Conservation (phyloP, 1,140 invertebrate genomes). For the Drosophila pruinosa region DNA sequence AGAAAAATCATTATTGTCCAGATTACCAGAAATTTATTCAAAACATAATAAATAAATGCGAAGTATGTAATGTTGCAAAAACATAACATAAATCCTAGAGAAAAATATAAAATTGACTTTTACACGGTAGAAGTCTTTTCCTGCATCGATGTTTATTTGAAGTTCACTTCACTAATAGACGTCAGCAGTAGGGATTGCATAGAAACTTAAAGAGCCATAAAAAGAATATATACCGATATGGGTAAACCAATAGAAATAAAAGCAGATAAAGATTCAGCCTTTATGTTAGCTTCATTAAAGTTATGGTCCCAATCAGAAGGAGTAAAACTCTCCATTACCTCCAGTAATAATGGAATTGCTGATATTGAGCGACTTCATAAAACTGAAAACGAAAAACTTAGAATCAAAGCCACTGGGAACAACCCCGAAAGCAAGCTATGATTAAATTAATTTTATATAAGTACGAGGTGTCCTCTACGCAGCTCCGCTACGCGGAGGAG, state of each 20-base stretch:
- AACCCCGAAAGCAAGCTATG: too few relatives aligned
- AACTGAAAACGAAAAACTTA: constrained; percentile 9
- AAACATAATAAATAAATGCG: background rate
- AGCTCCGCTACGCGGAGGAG: too few relatives aligned
- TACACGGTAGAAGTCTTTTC: background rate
- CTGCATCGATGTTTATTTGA: background rate
- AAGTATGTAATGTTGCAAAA: background rate
- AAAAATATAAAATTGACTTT: background rate
- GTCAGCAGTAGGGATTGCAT: background rate
- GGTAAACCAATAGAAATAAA: background rate
- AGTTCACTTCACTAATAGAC: background rate
- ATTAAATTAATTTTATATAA: too few relatives aligned
- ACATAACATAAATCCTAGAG: background rate
- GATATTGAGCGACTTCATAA: constrained; percentile 4
- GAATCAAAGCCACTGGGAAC: too few relatives aligned
- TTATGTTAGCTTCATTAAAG: background rate
- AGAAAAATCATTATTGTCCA: background rate
- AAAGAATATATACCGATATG: background rate
- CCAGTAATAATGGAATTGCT: constrained; percentile 1
- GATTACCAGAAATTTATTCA: background rate
- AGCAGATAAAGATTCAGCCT: constrained; percentile 1
- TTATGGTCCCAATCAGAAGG: background rate
- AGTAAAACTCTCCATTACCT: background rate
- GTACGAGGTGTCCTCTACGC: too few relatives aligned
- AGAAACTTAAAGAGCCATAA: constrained; percentile 2